These are phyloP conservation scores for Hypocryptadius cinnamomeus DNA, from an alignment of 2,113 vertebrate genomes.

Conservation along the genomic window DNA sequence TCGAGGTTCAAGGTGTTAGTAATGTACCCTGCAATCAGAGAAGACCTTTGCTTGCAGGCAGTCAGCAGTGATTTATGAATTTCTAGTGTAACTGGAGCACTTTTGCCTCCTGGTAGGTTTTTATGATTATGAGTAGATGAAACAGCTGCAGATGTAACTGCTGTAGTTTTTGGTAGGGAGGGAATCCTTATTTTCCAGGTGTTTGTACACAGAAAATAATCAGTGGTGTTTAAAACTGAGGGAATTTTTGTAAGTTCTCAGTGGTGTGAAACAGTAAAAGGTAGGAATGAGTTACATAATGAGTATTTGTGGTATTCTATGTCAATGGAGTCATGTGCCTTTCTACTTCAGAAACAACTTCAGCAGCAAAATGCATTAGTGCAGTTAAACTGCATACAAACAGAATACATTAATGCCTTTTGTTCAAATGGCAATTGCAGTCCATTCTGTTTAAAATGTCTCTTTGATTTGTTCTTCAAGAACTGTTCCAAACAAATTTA, in stretches of 20 bases:
- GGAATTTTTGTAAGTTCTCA: neutral
- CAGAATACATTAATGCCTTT: neutral
- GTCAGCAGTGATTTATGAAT: neutral
- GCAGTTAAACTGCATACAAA: neutral
- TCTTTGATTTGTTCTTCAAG: neutral
- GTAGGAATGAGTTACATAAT: neutral
- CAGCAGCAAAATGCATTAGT: neutral
- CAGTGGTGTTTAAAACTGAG: neutral
- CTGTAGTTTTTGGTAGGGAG: neutral
- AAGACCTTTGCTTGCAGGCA: neutral
- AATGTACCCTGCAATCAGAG: neutral
- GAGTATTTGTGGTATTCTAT: neutral
- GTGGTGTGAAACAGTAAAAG: neutral
- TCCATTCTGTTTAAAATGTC: neutral
- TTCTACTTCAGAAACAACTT: neutral
- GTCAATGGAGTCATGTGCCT: neutral
- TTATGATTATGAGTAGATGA: neutral
- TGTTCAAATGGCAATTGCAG: neutral
- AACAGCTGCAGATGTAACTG: neutral
- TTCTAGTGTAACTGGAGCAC: neutral
- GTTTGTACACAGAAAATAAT: neutral
- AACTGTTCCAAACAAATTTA: neutral
- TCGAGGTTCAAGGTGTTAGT: neutral
- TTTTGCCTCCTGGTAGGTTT: neutral
- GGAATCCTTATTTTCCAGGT: neutral